These are phyloP conservation scores for Diorhabda carinulata DNA, from an alignment of 1,140 invertebrate genomes.

Conservation along the genomic window DNA sequence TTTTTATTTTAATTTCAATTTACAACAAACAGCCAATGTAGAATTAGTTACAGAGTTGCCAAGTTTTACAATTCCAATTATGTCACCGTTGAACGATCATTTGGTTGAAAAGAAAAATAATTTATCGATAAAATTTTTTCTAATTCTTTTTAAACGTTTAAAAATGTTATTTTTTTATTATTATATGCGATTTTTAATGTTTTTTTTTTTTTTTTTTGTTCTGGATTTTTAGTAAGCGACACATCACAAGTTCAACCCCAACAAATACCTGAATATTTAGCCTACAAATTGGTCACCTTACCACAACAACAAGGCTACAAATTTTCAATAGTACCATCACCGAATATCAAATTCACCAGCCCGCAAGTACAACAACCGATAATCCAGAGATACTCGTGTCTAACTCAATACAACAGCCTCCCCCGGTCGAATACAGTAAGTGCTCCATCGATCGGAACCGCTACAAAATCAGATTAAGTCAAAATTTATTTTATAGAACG, in stretches of 20 bases:
- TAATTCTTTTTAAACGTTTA: no score
- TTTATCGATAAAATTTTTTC: no score
- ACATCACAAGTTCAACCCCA: constrained; percentile 17
- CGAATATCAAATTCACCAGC: constrained; percentile 46
- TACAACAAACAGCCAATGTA: no score
- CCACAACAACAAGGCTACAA: constrained; percentile 46
- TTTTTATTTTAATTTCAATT: no score
- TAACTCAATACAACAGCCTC: constrained; percentile 21
- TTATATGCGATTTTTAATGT: no score
- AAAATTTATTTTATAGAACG: neutral
- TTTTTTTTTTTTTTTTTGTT: no score
- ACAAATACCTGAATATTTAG: constrained; percentile 21
- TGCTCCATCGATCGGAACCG: neutral
- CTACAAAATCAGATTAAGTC: no score
- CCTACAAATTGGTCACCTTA: constrained; percentile 20
- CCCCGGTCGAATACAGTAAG: constrained; percentile 17
- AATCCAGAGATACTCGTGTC: constrained; percentile 11
- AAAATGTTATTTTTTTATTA: no score
- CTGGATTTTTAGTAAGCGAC: neutral
- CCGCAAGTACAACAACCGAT: constrained; percentile 44
- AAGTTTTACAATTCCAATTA: no score
- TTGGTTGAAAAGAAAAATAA: no score
- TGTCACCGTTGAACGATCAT: no score
- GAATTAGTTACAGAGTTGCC: no score
- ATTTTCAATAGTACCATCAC: constrained; percentile 45